Conservation (phyloP, 2,888 invertebrate genomes). For the Lycia hirtaria region DNA sequence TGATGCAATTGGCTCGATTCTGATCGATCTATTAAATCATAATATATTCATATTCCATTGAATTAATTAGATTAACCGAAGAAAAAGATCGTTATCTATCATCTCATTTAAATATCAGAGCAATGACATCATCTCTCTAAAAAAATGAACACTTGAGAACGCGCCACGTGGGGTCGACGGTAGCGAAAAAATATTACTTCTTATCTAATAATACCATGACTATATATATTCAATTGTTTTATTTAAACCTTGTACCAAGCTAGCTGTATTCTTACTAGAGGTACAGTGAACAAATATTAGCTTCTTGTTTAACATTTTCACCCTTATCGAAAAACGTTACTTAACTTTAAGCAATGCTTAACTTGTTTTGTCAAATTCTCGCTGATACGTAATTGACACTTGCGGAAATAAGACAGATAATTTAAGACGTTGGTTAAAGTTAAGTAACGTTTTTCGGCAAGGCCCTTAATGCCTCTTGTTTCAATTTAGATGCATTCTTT, state of each 20-base stretch:
- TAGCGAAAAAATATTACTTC: constrained; percentile 27
- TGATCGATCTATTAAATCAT: constrained; percentile 2
- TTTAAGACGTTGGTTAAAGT: too few relatives aligned
- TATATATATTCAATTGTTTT: constrained; percentile 12
- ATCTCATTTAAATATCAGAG: constrained; percentile 32
- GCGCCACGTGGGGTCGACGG: constrained; percentile 30
- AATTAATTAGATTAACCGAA: constrained; percentile 35
- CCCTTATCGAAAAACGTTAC: too few relatives aligned
- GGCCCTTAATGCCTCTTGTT: too few relatives aligned
- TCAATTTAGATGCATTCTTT: too few relatives aligned
- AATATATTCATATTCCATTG: constrained; percentile 23
- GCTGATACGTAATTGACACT: too few relatives aligned
- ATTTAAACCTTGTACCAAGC: constrained; percentile 8
- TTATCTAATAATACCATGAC: neutral
- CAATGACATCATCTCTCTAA: constrained; percentile 36
- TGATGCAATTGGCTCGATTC: neutral
- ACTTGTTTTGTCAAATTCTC: too few relatives aligned
- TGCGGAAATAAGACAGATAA: too few relatives aligned
- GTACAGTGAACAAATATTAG: too few relatives aligned
- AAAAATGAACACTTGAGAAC: constrained; percentile 17
- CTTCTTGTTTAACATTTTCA: too few relatives aligned
- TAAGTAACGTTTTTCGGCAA: too few relatives aligned
- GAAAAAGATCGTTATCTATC: constrained; percentile 33
- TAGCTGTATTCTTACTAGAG: neutral
- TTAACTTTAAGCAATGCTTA: too few relatives aligned